Conservation (phyloP, 2,888 invertebrate genomes). For the Drosophila mercatorum region DNA sequence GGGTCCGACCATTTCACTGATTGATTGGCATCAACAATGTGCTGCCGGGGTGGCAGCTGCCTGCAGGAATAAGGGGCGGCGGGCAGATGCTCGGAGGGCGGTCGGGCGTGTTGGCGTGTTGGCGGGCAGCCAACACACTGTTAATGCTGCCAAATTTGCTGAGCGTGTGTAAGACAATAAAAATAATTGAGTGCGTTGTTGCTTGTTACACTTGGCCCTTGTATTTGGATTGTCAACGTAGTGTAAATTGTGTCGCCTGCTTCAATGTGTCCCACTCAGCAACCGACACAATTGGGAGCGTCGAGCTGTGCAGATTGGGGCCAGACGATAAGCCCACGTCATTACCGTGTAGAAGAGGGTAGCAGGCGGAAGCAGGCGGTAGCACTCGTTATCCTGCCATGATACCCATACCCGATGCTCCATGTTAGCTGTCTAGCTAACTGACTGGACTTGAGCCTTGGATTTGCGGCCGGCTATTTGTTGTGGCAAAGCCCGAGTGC, state of each 20-base stretch:
- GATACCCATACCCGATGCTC: constrained; percentile 8
- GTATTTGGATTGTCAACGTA: constrained; percentile 69
- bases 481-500: constrained; percentile 29
- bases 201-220: constrained; percentile 51
- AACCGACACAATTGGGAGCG: constrained; percentile 49
- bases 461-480: constrained; percentile 41
- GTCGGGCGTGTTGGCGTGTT: constrained; percentile 10
- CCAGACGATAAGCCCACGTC: constrained; percentile 70
- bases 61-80: background rate
- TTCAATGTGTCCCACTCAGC: constrained; percentile 8
- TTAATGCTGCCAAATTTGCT: constrained; percentile 73
- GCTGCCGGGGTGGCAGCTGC: constrained; percentile 27
- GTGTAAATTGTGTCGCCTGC: constrained; percentile 73
- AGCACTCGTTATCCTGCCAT: constrained; percentile 37
- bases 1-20: constrained; percentile 72
- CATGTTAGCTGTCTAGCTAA: constrained; percentile 33
- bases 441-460: constrained; percentile 18
- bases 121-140: constrained; percentile 24
- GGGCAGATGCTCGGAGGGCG: background rate
- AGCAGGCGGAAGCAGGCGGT: background rate
- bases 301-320: constrained; percentile 64
- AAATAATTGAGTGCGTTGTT: constrained; percentile 77
- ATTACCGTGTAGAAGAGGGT: constrained; percentile 66
- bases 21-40: constrained; percentile 76
- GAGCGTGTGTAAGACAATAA: constrained; percentile 79